Evolutionary conservation across 2,888 invertebrate genomes (phyloP), one percentile per base, ranked within the genome.

Genomic region (Lycaena phlaeas): DNA sequence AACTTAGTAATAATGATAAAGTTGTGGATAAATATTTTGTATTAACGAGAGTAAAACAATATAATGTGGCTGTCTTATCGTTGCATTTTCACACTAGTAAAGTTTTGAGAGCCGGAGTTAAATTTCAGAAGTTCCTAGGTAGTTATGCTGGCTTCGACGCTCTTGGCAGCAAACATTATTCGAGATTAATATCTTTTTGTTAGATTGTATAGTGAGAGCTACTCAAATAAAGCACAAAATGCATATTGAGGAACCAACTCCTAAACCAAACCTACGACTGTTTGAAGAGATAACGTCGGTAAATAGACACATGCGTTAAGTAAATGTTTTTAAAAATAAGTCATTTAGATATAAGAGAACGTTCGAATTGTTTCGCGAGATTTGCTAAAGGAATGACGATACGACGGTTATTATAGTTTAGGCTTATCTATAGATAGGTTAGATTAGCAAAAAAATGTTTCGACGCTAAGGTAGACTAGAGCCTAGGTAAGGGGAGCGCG

Each of bases 391-490:
- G 72, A 59, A 61, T 55, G 73, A 61, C 56, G 66, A 68, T 57
- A 61, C 56, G 71, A 73, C 51, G 81, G 79, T 59, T 82, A 81
- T 76, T 62, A 59, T 77, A 70, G 58, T 49, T 49, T 82, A 84
- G 78, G 69, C 56, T 74, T 81, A 81, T 75, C 56, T 74, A 74
- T 81, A 81, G 82, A 76, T 84, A 84, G 81, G 78, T 63, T 79
- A 84, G 77, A 67, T 64, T 79, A 76, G 72, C 52, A 76, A 76
- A 73, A 50, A 74, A 81, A 84, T 77, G 76, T 74, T 82, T 81
- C 65, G 76, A 76, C 63, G 75, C 75, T 82, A 82, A 82, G 81
- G 61, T 79, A 82, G 77, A 55, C 57, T 84, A 84, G 81, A 64
- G 61, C 65, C 61, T 79, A 79, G 81, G 62, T 64, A 71, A 61